These are phyloP conservation scores for Pimpla rufipes DNA, from an alignment of 2,888 invertebrate species.

Conservation along the genomic window DNA sequence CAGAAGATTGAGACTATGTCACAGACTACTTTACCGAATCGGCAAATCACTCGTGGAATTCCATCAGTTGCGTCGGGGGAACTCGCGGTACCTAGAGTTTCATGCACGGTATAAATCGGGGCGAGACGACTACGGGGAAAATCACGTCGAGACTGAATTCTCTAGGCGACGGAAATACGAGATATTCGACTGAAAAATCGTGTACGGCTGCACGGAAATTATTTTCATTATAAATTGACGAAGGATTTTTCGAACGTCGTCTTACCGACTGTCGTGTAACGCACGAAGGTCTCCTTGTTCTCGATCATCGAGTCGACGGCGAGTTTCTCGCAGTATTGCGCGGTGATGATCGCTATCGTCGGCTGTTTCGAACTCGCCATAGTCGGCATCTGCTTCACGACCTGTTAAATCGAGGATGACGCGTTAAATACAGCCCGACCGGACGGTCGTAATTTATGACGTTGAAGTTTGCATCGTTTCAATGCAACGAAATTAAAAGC, in stretches of 20 bases:
- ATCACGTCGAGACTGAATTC: constrained; percentile 10
- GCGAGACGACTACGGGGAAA: constrained; percentile 23
- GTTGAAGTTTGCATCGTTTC: too few relatives aligned
- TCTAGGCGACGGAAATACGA: neutral
- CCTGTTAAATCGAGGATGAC: constrained; percentile 85
- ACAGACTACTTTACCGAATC: constrained; percentile 83
- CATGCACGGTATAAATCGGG: constrained; percentile 70
- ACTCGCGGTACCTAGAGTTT: constrained; percentile 82
- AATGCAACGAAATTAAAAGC: too few relatives aligned
- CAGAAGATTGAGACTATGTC: constrained; percentile 73
- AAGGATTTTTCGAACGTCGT: neutral
- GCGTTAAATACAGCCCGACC: neutral
- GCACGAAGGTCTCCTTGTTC: constrained; percentile 97
- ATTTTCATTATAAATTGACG: neutral
- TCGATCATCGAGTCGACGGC: constrained; percentile 99
- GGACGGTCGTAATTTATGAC: neutral
- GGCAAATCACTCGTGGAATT: constrained; percentile 82
- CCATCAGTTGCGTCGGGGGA: constrained; percentile 79
- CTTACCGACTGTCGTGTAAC: constrained; percentile 98
- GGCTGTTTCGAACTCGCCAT: constrained; percentile 96
- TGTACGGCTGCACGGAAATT: neutral
- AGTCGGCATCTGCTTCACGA: constrained; percentile 98
- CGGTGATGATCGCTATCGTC: constrained; percentile 98
- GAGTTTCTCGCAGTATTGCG: constrained; percentile 98
- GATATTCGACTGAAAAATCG: neutral